Evolutionary conservation across 1,140 invertebrate species (phyloP).

Genomic region (Drosophila equinoxialis): DNA sequence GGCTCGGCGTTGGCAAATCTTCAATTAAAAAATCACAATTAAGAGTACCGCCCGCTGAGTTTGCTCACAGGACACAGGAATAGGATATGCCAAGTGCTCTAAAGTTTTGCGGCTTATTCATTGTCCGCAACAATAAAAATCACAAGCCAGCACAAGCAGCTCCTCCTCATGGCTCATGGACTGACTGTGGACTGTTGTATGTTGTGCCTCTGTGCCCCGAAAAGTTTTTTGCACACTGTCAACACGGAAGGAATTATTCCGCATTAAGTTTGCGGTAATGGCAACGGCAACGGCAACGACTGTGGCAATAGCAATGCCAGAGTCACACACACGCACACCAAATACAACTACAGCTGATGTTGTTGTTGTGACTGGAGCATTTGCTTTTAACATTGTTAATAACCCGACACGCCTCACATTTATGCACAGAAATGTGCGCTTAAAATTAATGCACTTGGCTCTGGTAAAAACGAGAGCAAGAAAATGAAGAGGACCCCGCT

Average conservation of each 20-base stretch:
- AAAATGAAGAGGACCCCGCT: conserved; percentile 10
- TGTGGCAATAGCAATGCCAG: conserved; percentile 30
- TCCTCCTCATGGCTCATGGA: not conserved
- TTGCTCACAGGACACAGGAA: conserved; percentile 58
- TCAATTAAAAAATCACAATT: conserved; percentile 75
- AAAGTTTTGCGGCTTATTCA: conserved; percentile 79
- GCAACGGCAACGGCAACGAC: conserved; percentile 43
- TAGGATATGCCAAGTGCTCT: conserved; percentile 77
- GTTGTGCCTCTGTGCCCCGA: conserved; percentile 54
- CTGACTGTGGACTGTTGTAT: not conserved
- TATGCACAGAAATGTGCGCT: conserved; percentile 79
- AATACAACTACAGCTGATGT: conserved; percentile 30
- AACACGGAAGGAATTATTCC: conserved; percentile 80
- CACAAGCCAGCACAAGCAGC: conserved; percentile 35
- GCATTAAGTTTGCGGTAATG: conserved; percentile 79
- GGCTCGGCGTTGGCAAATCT: conserved; percentile 59
- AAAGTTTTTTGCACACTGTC: conserved; percentile 77
- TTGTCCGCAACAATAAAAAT: conserved; percentile 74
- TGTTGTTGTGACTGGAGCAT: conserved; percentile 43
- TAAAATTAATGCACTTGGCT: conserved; percentile 75
- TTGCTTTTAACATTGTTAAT: conserved; percentile 80
- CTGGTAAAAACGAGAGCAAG: conserved; percentile 24
- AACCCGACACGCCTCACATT: conserved; percentile 76
- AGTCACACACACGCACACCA: conserved; percentile 22
- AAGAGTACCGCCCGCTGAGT: conserved; percentile 57